Conservation (phyloP, 2,797 vertebrate species). For the Poeciliopsis presidionis region DNA sequence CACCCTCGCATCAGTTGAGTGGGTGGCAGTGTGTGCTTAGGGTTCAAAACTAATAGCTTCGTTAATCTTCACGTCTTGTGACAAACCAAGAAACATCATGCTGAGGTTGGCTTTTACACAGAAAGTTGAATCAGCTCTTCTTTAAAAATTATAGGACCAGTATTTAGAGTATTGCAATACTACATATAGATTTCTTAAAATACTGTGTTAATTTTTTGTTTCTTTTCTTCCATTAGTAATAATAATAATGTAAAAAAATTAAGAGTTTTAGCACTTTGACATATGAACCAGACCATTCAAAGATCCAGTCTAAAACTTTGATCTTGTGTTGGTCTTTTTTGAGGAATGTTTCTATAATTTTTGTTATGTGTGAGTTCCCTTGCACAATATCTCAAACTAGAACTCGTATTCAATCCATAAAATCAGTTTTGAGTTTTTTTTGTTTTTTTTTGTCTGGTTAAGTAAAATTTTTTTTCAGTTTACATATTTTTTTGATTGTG, state of each 20-base stretch:
- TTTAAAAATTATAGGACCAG: not conserved
- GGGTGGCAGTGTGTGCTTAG: slow-evolving; percentile 9
- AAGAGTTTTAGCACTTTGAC: not conserved
- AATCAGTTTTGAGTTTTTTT: not conserved
- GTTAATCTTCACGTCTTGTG: not conserved
- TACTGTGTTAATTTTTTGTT: not conserved
- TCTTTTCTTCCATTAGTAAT: not conserved
- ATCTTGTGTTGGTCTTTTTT: not conserved
- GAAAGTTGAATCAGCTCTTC: not conserved
- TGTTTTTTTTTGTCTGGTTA: not conserved
- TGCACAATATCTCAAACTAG: not conserved
- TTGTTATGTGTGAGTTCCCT: not conserved
- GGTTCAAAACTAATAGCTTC: not conserved
- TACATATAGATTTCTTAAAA: not conserved
- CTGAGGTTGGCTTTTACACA: not conserved
- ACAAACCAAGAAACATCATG: not conserved
- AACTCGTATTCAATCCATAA: not conserved
- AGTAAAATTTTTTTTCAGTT: not conserved
- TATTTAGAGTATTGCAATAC: not conserved
- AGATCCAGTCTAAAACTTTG: not conserved
- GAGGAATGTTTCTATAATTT: not conserved
- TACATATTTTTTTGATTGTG: not conserved
- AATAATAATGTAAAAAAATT: not conserved
- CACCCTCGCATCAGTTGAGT: not conserved
- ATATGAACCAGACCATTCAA: not conserved